Base-by-base conservation (phyloP, 1,140 invertebrate species). In the Teleogryllus occipitalis region DNA sequence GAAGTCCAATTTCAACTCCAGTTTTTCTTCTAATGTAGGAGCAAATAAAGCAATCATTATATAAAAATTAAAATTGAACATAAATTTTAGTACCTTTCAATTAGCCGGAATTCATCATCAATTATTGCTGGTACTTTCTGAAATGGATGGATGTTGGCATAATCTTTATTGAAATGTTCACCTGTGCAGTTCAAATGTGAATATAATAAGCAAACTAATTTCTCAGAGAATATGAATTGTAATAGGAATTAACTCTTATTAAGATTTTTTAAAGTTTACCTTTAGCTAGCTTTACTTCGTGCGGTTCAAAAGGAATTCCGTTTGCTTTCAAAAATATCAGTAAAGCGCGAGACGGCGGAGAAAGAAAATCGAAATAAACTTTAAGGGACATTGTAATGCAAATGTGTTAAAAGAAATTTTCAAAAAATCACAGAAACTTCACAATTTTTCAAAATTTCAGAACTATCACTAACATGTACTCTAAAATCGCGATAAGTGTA, bases 121-220 rank as follows among this genome's bases (percentile, higher is more conserved):
- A 93, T 90, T 80, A 96, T 93, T 22, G 91, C 91, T 78, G 95
- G 95, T 8, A 97, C 92, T 85, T 90, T 92, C 83, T 92, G 87
- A 82, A 96, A 92, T 74, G 91, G 91, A 86, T 94, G 94, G 8
- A 96, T 87, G 81, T 90, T 90, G 78, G 89, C 87, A 65, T 46
- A 80, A n/a, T 77, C 92, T 8, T 92, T 87, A 27, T 87, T 87
- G 74, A 90, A 88, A 85, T 97, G 95, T 84, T 94, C 92, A 75
- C 91, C 93, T 94, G 47, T n/a, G 54, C 18, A 14, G 1, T 14
- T 10, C 3, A 7, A 65, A 14, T 3, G 10, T 65, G 10, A 54
- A 65, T 65, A 65, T 14, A 10, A 65, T 39, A 39, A 39, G 27
- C 27, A 65, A 65, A 65, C 1, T 65, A 65, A 65, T 7, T 3